phyloP scores from a whole-genome alignment of 2,888 invertebrate species.

The Ceratothoa steindachneri region DNA sequence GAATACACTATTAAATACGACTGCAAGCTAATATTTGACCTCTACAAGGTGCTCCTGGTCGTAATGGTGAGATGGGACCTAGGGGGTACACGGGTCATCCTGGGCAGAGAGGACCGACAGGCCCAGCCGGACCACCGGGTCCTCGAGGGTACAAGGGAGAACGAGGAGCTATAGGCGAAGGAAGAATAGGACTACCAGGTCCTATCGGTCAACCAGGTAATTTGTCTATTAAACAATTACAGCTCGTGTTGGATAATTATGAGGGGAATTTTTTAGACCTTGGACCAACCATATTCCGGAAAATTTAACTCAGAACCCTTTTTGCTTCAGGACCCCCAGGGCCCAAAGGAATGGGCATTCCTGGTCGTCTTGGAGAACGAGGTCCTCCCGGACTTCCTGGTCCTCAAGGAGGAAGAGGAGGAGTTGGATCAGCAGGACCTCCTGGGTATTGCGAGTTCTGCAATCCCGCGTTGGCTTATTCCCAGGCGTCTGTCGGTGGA shows the following conservation, averaged over 20 bases:
- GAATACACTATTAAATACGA: too few species aligned
- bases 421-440: constrained; percentile 49
- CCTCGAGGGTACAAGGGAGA: constrained; percentile 55
- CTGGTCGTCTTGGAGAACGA: constrained; percentile 70
- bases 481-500: constrained; percentile 23
- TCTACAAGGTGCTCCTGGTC: too few species aligned
- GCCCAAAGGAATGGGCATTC: constrained; percentile 61
- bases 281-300: too few species aligned
- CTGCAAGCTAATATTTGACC: too few species aligned
- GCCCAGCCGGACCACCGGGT: constrained; percentile 66
- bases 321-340: constrained; percentile 62
- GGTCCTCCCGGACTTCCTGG: constrained; percentile 72
- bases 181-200: constrained; percentile 69
- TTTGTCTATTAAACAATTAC: background rate
- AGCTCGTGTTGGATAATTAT: too few species aligned
- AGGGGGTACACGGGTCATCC: constrained; percentile 54
- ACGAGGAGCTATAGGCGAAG: constrained; percentile 63
- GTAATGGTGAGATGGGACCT: constrained; percentile 48
- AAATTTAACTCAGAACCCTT: too few species aligned
- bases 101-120: constrained; percentile 62
- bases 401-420: constrained; percentile 48
- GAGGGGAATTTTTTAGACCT: too few species aligned
- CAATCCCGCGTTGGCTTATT: constrained; percentile 49
- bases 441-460: constrained; percentile 54
- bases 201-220: constrained; percentile 66